Evolutionary conservation across 1,140 invertebrate genomes (phyloP).

Genomic region (Calycopis cecrops): DNA sequence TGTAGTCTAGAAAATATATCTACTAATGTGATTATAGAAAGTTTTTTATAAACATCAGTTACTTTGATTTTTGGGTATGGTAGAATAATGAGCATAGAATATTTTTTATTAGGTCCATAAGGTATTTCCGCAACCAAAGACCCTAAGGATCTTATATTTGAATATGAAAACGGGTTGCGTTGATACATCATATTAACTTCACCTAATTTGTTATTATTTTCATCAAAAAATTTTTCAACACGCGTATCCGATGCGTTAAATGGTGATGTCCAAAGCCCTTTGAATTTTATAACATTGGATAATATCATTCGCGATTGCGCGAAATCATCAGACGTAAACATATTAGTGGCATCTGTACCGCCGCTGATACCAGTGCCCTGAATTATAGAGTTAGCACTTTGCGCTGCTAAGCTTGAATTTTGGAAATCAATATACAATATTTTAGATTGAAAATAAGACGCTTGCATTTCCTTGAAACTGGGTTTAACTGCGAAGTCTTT

Average conservation of each 20-base stretch:
- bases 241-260: conserved; percentile 80
- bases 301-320: conserved; percentile 80
- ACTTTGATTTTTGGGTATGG: conserved; percentile 33
- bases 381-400: conserved; percentile 37
- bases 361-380: conserved; percentile 30
- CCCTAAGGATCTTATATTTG: conserved; percentile 67
- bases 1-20: conserved; percentile 59
- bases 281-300: conserved; percentile 87
- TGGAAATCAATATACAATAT: conserved; percentile 38
- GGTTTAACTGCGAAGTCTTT: conserved; percentile 30
- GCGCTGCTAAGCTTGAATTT: conserved; percentile 30
- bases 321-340: conserved; percentile 56
- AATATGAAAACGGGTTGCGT: conserved; percentile 62
- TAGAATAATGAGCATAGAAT: conserved; percentile 41
- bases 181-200: conserved; percentile 77
- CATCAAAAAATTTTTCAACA: conserved; percentile 72
- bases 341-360: too few species aligned
- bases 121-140: conserved; percentile 60
- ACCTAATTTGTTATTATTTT: conserved; percentile 58
- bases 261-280: conserved; percentile 81
- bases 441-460: conserved; percentile 29
- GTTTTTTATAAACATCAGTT: conserved; percentile 33
- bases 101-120: conserved; percentile 71
- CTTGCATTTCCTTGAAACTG: conserved; percentile 17
- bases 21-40: conserved; percentile 29